Evolutionary conservation across 1,140 invertebrate genomes (phyloP), one percentile per base, ranked within the genome.

Genomic region (Drosophila lacertosa): DNA sequence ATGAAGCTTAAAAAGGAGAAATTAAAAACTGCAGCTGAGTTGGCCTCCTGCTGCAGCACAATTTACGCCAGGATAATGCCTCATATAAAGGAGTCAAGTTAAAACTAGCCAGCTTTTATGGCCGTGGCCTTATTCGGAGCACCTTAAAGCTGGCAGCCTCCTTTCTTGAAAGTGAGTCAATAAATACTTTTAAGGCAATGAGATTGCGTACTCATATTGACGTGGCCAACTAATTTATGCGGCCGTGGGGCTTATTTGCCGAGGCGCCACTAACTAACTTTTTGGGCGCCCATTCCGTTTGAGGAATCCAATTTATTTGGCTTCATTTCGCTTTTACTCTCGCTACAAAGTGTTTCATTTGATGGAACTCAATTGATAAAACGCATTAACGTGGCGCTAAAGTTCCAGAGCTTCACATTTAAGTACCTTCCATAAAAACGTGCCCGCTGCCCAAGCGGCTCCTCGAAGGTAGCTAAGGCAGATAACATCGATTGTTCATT

Each of bases 331-430:
- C 66, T 69, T 62, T 53, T 62, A 55, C 13, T 42, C 32, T 45
- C 29, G 40, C 62, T 69, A 64, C 68, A 86, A 86, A 86, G 81
- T 86, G 74, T 86, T 86, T 81, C 76, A 82, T 88, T 82, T 88
- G 82, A 86, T 86, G 82, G 70, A 86, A 81, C 74, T 74, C 82
- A 88, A 86, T 86, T 88, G 82, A 88, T 88, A 88, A 88, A 88
- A 82, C 74, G 78, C 82, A 88, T 88, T 88, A 88, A 75, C 77
- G 75, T 66, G 71, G 50, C 59, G 74, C 82, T 75, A 74, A 86
- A 77, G 69, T 86, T 88, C 62, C 73, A 37, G 37, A 57, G 24
- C 26, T 55, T 22, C 44, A 10, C 45, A 39, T 58, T 40, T 72
- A 72, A 68, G 53, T 73, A 60, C 42, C 70, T 18, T 63, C 68